Evolutionary conservation across 1,140 invertebrate species (phyloP), one percentile per base, ranked within the genome.

Genomic region (Daktulosphaira vitifoliae): DNA sequence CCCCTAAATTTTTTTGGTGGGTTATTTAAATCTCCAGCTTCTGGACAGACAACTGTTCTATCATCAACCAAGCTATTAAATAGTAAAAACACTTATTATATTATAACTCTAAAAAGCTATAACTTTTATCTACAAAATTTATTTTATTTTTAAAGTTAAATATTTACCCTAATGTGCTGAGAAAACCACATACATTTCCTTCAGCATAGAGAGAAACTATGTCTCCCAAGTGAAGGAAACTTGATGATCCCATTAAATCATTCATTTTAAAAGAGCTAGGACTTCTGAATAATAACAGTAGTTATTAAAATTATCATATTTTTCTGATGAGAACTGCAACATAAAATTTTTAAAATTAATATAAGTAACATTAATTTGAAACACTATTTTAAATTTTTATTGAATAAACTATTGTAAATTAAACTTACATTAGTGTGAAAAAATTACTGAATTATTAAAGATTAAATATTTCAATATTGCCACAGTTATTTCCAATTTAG

Each of bases 1-100:
- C 92, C 93, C 83, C 95, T 80, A 78, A 98, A 98, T 78, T 98
- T 98, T 76, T 95, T 96, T n/a, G 95, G 95, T 65, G 94, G 94
- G 80, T 86, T 92, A 56, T 80, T 84, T 56, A 96, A 78, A 78
- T 97, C 91, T 22, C 94, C 94, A 65, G 90, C 91, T 72, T 92
- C 87, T 8, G 95, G 94, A 74, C 92, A 92, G 16, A 98, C 92
- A 23, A 98, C 94, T 74, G 91, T 95, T 74, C 96, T 83, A 79
- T 97, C 94, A 81, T 98, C 95, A 68, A 98, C 94, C 75, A 98
- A 81, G 62, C 95, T 97, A 76, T 20, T 78, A 81, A 73, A 66
- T 65, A 72, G 72, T 51, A 66, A 52, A 66, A 56, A 68, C 51
- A 66, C 13, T 18, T 1, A 44, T 11, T 18, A 16, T 39, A n/a